phyloP scores from a whole-genome alignment of 1,140 invertebrate species.

The Helicoverpa zea region DNA sequence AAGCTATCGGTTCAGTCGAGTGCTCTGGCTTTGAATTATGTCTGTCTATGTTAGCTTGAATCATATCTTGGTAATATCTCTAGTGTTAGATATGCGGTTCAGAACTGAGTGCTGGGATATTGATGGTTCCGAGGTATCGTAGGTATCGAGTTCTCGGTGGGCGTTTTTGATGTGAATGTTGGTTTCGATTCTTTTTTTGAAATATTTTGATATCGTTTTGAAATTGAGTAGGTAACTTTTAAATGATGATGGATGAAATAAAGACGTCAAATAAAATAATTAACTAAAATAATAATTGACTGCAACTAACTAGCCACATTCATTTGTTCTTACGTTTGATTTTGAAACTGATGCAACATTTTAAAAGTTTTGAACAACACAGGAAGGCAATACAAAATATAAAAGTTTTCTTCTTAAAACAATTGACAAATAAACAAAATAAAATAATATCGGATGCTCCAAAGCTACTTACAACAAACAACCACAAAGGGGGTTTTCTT shows the following conservation, averaged over 20 bases:
- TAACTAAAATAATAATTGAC: too few relatives aligned
- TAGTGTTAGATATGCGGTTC: not conserved
- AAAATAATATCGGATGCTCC: slow-evolving; percentile 30
- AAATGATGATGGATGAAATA: too few relatives aligned
- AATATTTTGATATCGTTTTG: too few relatives aligned
- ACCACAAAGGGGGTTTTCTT: slow-evolving; percentile 39
- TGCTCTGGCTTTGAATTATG: slow-evolving; percentile 34
- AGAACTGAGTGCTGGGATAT: not conserved
- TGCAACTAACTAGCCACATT: too few relatives aligned
- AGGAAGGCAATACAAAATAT: not conserved
- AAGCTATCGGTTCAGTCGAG: slow-evolving; percentile 14
- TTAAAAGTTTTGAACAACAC: too few relatives aligned
- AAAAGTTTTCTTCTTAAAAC: not conserved
- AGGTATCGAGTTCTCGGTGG: too few relatives aligned
- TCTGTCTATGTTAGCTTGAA: slow-evolving; percentile 14
- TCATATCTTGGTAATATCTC: slow-evolving; percentile 29
- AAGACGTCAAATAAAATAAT: too few relatives aligned
- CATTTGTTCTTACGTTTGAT: too few relatives aligned
- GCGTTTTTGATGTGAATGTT: too few relatives aligned
- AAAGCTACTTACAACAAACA: slow-evolving; percentile 20
- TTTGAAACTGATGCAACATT: too few relatives aligned
- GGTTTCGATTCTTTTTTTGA: too few relatives aligned
- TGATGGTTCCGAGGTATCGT: not conserved
- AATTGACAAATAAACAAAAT: not conserved
- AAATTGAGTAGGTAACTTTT: too few relatives aligned